phyloP scores from a whole-genome alignment of 2,888 invertebrate species.

The Diarsia mendica region DNA sequence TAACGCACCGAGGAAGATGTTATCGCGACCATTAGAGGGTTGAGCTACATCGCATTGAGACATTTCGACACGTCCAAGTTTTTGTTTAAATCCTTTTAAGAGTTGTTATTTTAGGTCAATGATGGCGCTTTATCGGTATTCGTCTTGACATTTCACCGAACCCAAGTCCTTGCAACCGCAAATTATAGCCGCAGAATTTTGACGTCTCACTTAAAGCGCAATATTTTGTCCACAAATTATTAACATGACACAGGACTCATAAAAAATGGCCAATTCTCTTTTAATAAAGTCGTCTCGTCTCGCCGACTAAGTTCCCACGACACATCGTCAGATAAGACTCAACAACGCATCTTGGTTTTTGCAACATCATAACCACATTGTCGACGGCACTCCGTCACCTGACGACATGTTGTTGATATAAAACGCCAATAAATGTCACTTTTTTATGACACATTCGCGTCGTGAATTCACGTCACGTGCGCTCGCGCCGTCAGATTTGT shows the following conservation, averaged over 20 bases:
- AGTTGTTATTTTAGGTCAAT: conserved; percentile 83
- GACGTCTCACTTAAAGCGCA: conserved; percentile 52
- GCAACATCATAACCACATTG: conserved; percentile 85
- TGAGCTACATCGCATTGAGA: conserved; percentile 81
- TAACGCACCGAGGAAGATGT: conserved; percentile 87
- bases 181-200: conserved; percentile 66
- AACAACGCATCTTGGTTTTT: conserved; percentile 82
- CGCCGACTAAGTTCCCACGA: conserved; percentile 81
- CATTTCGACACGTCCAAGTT: conserved; percentile 87
- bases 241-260: conserved; percentile 50
- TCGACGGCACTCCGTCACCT: conserved; percentile 83
- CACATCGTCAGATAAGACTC: conserved; percentile 79
- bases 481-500: conserved; percentile 83
- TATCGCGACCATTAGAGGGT: conserved; percentile 87
- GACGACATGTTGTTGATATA: conserved; percentile 88
- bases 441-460: conserved; percentile 86
- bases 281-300: conserved; percentile 78
- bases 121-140: conserved; percentile 71
- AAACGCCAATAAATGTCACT: conserved; percentile 90
- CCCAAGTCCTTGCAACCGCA: conserved; percentile 54
- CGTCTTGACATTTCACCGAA: conserved; percentile 64
- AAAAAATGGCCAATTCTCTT: conserved; percentile 64
- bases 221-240: conserved; percentile 58
- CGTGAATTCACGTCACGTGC: conserved; percentile 87
- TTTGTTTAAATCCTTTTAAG: conserved; percentile 77